A percentile compares a stretch with the other conserved stretches of the same genome.
phyloP scores from a whole-genome alignment of 2,113 vertebrate genomes.

The Sylvilagus bachmani region DNA sequence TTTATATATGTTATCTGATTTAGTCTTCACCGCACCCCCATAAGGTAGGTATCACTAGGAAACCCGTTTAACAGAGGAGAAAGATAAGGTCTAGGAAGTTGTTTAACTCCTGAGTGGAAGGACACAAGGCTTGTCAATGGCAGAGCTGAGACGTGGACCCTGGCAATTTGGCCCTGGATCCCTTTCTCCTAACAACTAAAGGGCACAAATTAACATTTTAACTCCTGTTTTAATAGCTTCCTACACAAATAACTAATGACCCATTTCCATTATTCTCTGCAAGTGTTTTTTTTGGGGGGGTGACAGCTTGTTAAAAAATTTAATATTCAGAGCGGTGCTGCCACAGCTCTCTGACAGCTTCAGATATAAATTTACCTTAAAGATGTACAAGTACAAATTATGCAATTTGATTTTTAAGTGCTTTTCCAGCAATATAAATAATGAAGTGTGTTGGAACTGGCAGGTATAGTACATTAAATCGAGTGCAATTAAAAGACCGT shows the following conservation, averaged over 20 bases:
- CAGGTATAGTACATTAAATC: slow-evolving; percentile 79
- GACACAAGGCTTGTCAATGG: background rate
- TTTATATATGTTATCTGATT: background rate
- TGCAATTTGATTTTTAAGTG: slow-evolving; percentile 79
- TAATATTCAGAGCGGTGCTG: slow-evolving; percentile 54
- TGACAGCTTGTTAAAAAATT: slow-evolving; percentile 44
- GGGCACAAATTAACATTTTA: background rate
- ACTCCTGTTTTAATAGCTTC: background rate
- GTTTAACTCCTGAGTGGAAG: background rate
- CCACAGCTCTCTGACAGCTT: slow-evolving; percentile 29
- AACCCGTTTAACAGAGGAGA: background rate
- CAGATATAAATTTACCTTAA: slow-evolving; percentile 77
- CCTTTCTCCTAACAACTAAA: background rate
- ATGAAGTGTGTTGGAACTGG: slow-evolving; percentile 76
- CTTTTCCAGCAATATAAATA: slow-evolving; percentile 77
- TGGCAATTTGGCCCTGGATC: no score
- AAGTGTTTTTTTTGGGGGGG: background rate
- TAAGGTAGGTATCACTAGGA: background rate
- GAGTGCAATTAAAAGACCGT: slow-evolving; percentile 79
- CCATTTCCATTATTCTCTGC: background rate
- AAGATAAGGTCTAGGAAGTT: background rate
- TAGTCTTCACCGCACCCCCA: background rate
- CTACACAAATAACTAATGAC: slow-evolving; percentile 31
- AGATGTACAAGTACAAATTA: slow-evolving; percentile 79
- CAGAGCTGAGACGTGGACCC: background rate